Percentiles rank a stretch among this genome's conserved stretches.
Evolutionary conservation across 2,888 invertebrate species (phyloP).

Genomic region (Thelaira solivaga): DNA sequence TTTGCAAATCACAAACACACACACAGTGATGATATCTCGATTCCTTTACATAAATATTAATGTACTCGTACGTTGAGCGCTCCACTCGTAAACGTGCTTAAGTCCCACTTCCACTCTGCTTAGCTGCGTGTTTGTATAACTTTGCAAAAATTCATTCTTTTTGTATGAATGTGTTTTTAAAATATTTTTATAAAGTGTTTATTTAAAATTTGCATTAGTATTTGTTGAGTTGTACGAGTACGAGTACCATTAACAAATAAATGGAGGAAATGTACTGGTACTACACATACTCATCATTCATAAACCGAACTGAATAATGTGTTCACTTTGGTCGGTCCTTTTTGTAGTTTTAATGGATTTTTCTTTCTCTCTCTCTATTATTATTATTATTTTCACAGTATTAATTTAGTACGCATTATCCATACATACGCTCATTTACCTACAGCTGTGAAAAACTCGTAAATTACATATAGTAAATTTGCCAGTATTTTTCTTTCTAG

Average conservation of each 20-base stretch:
- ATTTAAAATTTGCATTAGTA: conserved; percentile 45
- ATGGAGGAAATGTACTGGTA: conserved; percentile 8
- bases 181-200: conserved; percentile 37
- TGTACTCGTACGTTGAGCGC: background rate
- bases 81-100: background rate
- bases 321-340: too few relatives aligned
- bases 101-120: background rate
- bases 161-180: background rate
- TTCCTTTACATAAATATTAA: conserved; percentile 11
- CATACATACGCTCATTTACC: too few relatives aligned
- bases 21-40: background rate
- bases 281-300: too few relatives aligned
- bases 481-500: too few relatives aligned
- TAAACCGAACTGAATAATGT: too few relatives aligned
- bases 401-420: conserved; percentile 24
- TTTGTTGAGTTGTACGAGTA: too few relatives aligned
- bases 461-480: too few relatives aligned
- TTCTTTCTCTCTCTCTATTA: background rate
- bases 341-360: conserved; percentile 6
- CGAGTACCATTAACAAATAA: conserved; percentile 39
- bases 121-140: background rate
- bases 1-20: background rate
- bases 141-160: conserved; percentile 23
- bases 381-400: conserved; percentile 13
- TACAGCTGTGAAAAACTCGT: too few relatives aligned